Evolutionary conservation across 2,888 invertebrate species (phyloP).

Genomic region (Nemapogon koenigi): DNA sequence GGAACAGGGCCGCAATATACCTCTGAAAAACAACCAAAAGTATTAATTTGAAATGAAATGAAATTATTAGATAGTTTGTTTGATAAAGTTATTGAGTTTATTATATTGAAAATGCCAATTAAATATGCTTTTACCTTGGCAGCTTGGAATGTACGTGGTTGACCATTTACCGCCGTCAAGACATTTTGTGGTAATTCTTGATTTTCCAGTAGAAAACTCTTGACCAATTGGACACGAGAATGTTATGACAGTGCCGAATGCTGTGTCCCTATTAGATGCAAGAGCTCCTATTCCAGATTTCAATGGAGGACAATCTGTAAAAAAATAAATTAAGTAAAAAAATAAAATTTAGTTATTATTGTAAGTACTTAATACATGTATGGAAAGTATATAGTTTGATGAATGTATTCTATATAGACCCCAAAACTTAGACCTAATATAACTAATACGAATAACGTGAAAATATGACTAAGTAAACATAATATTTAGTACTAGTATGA

Average conservation of each 20-base stretch:
- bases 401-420: no score
- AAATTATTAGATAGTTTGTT: no score
- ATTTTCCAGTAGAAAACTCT: constrained; percentile 90
- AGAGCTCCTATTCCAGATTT: constrained; percentile 87
- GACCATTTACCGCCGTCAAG: constrained; percentile 92
- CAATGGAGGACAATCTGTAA: constrained; percentile 84
- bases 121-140: constrained; percentile 83
- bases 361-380: constrained; percentile 66
- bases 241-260: constrained; percentile 86
- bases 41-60: no score
- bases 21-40: no score
- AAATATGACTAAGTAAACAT: background rate
- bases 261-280: constrained; percentile 90
- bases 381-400: no score
- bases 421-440: no score
- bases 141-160: constrained; percentile 87
- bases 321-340: constrained; percentile 19
- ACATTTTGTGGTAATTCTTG: constrained; percentile 85
- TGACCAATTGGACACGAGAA: constrained; percentile 94
- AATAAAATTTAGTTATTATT: background rate
- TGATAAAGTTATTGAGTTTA: no score
- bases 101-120: no score
- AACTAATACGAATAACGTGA: background rate
- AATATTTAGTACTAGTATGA: constrained; percentile 1
- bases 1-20: constrained; percentile 97